Conservation (phyloP, 35 echinoderm and acorn worm species). For the Holothuria glaberrima region DNA sequence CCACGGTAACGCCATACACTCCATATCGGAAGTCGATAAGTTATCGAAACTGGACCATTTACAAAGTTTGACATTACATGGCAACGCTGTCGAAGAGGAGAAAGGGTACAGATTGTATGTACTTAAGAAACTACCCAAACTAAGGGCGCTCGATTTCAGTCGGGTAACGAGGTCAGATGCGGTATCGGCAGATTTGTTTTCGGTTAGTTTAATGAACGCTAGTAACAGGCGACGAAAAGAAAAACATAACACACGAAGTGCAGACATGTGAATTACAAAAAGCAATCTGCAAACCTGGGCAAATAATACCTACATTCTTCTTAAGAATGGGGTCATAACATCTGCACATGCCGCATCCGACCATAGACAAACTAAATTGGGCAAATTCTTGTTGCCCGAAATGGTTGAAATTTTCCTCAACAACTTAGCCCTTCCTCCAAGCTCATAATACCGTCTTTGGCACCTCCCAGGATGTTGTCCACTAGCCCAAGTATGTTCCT, state of each 20-base stretch:
- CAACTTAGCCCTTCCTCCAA: too few relatives aligned
- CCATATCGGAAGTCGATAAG: conserved; percentile 78
- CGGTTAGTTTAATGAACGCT: background rate
- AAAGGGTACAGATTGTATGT: conserved; percentile 77
- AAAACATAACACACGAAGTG: conserved; percentile 14
- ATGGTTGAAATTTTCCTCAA: too few relatives aligned
- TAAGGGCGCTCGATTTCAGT: conserved; percentile 87
- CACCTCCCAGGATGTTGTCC: too few relatives aligned
- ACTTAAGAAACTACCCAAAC: conserved; percentile 69
- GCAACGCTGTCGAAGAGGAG: conserved; percentile 79
- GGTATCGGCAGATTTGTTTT: conserved; percentile 41
- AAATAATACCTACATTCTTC: too few relatives aligned
- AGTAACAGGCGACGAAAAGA: background rate
- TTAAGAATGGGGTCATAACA: too few relatives aligned
- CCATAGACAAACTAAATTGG: too few relatives aligned
- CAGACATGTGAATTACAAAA: background rate
- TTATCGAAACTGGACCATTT: conserved; percentile 57
- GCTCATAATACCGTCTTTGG: too few relatives aligned
- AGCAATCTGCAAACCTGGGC: too few relatives aligned
- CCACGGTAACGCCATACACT: conserved; percentile 88
- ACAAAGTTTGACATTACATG: conserved; percentile 81
- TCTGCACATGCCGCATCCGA: too few relatives aligned
- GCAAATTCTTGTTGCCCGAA: too few relatives aligned
- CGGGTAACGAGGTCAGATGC: conserved; percentile 79
- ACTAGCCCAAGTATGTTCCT: too few relatives aligned